phyloP scores from a whole-genome alignment of 2,113 vertebrate species.

The Lutjanus erythropterus region DNA sequence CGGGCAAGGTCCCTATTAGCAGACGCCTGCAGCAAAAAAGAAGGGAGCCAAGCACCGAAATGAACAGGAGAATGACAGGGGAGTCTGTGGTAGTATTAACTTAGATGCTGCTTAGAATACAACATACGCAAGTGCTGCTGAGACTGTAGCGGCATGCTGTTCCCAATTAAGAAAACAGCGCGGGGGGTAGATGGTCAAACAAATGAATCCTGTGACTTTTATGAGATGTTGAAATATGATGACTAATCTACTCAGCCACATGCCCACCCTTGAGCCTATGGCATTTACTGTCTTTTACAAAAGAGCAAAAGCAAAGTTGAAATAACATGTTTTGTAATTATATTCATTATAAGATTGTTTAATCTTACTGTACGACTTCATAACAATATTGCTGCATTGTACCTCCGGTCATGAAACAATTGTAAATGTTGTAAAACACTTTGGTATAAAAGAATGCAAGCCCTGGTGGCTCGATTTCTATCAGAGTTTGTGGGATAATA shows the following conservation, averaged over 20 bases:
- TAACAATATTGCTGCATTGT: background rate
- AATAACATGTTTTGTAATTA: background rate
- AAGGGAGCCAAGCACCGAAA: conserved; percentile 44
- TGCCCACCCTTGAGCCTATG: background rate
- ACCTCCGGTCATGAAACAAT: background rate
- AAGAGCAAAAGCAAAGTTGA: background rate
- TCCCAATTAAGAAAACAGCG: conserved; percentile 55
- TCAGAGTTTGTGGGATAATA: conserved; percentile 16
- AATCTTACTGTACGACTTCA: background rate
- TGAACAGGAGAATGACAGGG: conserved; percentile 59
- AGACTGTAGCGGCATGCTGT: conserved; percentile 31
- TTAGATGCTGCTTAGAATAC: conserved; percentile 52
- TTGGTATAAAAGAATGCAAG: background rate
- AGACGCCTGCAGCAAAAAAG: conserved; percentile 72
- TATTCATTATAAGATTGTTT: conserved; percentile 5
- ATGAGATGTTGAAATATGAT: conserved; percentile 39
- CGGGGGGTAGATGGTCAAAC: conserved; percentile 39
- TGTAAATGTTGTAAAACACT: conserved; percentile 15
- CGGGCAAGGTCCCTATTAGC: conserved; percentile 75
- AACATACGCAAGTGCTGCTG: conserved; percentile 30
- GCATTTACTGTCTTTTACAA: conserved; percentile 25
- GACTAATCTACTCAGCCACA: conserved; percentile 33
- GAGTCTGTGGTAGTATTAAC: conserved; percentile 42
- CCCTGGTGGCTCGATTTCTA: background rate
- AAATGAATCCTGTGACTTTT: conserved; percentile 31